Evolutionary conservation across 2,888 invertebrate genomes (phyloP), one percentile per base, ranked within the genome.

Genomic region (Protophormia terraenovae): DNA sequence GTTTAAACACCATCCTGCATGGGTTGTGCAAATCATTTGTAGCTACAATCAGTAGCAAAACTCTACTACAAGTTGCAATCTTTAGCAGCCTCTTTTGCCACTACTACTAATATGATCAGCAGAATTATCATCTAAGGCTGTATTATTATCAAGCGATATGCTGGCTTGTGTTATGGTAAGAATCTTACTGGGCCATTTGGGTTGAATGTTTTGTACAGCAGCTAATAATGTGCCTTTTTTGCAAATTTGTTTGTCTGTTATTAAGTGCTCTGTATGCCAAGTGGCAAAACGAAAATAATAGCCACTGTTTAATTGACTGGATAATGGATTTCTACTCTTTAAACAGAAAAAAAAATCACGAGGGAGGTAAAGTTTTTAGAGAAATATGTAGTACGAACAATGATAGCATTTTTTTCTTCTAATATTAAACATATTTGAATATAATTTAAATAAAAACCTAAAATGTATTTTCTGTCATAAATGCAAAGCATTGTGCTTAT

Each of bases 31-130:
- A 73, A 53, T 69, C 47, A 67, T 62, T 77, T 82, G 72, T 64
- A 73, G 85, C 47, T 64, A 29, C 78, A 82, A 79, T 85, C 85
- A 69, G 78, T 85, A 85, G 82, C 82, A 66, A 62, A 82, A 78
- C 73, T 71, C 58, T 64, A 19, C 77, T 69, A 75, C 71, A 82
- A 78, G 62, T 82, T 82, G 81, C 69, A 73, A 82, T 85, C 84
- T 85, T 75, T 78, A 71, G 69, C 85, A 72, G 64, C 69, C 82
- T 82, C 73, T 58, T 85, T 81, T 73, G 50, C 71, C 55, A 64
- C 77, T 24, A 75, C 41, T 24, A 77, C 22, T 35, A 4, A 3
- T 53, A 60, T 14, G 66, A 53, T 12, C 55, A 29, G 24, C 45
- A 47, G 60, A 2, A 55, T 64, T 7, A 53, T 53, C 29, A 55